Conservation (phyloP, 2,888 invertebrate species). For the Alloplasta piceator region DNA sequence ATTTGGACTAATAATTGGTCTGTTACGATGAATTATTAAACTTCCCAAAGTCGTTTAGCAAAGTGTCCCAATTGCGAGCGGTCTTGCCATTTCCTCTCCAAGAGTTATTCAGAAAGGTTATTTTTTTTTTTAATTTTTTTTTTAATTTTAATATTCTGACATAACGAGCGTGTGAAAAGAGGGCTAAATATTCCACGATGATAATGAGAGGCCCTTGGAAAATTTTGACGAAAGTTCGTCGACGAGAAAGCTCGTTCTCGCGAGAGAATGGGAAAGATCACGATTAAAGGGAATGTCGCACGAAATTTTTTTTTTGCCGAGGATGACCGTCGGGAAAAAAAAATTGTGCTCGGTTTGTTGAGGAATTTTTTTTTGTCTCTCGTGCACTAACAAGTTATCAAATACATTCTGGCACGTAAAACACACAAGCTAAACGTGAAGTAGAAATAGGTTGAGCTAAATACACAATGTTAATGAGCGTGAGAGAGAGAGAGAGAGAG, state of each 20-base stretch:
- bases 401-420: background rate
- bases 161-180: too few relatives aligned
- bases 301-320: conserved; percentile 25
- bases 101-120: too few relatives aligned
- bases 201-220: conserved; percentile 18
- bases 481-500: background rate
- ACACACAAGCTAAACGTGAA: background rate
- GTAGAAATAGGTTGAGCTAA: background rate
- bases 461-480: conserved; percentile 19
- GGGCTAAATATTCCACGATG: background rate
- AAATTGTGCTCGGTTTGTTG: background rate
- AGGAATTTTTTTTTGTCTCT: background rate
- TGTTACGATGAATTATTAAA: too few relatives aligned
- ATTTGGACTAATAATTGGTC: too few relatives aligned
- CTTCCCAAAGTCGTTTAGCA: too few relatives aligned
- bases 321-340: background rate
- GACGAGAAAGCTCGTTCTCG: background rate
- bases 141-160: too few relatives aligned
- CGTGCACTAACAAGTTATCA: conserved; percentile 1
- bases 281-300: background rate
- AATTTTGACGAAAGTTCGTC: conserved; percentile 20
- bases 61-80: too few relatives aligned
- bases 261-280: background rate
- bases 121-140: too few relatives aligned
- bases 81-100: too few relatives aligned